Base-by-base conservation (phyloP, 2,113 vertebrate genomes). In the Mionectes macconnelli region DNA sequence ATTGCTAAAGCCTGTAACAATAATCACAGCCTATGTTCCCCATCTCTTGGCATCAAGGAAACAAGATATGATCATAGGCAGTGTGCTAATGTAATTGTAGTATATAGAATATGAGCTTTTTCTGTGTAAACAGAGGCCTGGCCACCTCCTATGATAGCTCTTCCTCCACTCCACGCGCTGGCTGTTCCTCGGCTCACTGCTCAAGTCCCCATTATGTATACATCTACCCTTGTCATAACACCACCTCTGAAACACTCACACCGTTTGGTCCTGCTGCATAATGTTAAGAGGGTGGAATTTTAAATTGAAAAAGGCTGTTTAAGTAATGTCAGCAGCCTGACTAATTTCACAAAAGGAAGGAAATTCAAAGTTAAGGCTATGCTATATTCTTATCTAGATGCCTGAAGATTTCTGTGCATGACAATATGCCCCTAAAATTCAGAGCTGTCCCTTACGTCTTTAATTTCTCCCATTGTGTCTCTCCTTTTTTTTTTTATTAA, bases 311-410 rank as follows among this genome's bases (percentile, higher is more conserved):
- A 96, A 95, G 96, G 91, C 95, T 96, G 94, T 97, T 94, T 94
- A 97, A 97, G 93, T 89, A 95, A 75, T 97, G 97, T 97, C 97
- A 97, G 91, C 86, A 95, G 96, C 92, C 92, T 97, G 97, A 96
- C 96, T 97, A 92, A 97, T 94, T 96, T 97, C 96, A 97, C 96
- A 97, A 97, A 97, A 97, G 97, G 92, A 96, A 97, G 90, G 93
- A 96, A 97, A 96, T 96, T 94, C 95, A 81, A 96, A 96, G 95
- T 95, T 96, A 97, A 84, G 94, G 89, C 93, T 93, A 94, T 78
- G 69, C 79, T 94, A 75, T 90, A 77, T 97, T 95, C 94, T 97
- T 97, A 94, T 84, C 92, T 87, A 42, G 92, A 89, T 94, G 94
- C 95, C 92, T 96, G 95, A 86, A 89, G 94, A 96, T 93, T 96